Evolutionary conservation across 2,113 vertebrate genomes (phyloP).

Genomic region (Eleginops maclovinus): DNA sequence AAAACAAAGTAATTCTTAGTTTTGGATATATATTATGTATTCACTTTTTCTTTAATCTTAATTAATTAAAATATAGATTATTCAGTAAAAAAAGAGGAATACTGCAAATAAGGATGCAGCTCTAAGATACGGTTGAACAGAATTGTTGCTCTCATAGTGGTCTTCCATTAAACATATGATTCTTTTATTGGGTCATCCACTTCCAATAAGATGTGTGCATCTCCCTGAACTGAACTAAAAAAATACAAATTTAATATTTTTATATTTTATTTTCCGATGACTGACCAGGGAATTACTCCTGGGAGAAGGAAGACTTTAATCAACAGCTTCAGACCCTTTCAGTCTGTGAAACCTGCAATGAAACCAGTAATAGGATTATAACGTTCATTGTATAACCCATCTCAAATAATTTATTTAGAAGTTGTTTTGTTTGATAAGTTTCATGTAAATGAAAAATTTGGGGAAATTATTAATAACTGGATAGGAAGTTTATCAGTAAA

Average conservation of each 20-base stretch:
- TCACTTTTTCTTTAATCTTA: not conserved
- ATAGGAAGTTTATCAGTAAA: not conserved
- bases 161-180: conserved; percentile 45
- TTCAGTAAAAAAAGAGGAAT: not conserved
- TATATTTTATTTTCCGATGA: conserved; percentile 56
- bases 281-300: conserved; percentile 48
- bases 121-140: not conserved
- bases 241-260: conserved; percentile 54
- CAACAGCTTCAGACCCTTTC: conserved; percentile 62
- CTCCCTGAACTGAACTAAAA: conserved; percentile 37
- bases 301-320: conserved; percentile 60
- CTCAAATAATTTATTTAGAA: conserved; percentile 56
- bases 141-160: conserved; percentile 27
- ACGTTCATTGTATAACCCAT: conserved; percentile 42
- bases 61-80: conserved; percentile 3
- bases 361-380: conserved; percentile 55
- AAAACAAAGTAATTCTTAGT: conserved; percentile 31
- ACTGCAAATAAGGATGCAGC: conserved; percentile 23
- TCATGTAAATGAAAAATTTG: conserved; percentile 24
- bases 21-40: conserved; percentile 10
- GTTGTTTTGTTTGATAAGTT: conserved; percentile 32
- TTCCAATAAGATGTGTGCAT: conserved; percentile 25
- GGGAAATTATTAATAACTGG: not conserved
- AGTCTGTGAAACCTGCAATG: conserved; percentile 61
- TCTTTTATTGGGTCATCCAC: conserved; percentile 29